Evolutionary conservation across 1,140 invertebrate species (phyloP), one percentile per base, ranked within the genome.

Genomic region (Ostrea denselamellosa): DNA sequence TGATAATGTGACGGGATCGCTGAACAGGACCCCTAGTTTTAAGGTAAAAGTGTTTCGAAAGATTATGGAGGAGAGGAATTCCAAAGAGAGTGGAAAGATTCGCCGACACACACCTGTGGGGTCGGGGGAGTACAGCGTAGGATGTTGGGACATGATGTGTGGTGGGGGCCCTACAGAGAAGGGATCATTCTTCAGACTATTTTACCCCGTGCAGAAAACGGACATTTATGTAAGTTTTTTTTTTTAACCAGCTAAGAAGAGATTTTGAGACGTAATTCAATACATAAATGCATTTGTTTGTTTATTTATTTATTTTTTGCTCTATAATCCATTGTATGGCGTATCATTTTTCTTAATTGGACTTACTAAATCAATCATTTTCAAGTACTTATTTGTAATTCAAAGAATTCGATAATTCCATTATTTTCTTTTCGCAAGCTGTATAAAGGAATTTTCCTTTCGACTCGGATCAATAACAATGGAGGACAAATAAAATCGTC

Each of bases 131-230:
- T 92, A 92, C 89, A 92, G 91, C 17, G 92, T 94, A 2, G 93
- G 93, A 56, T 92, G 92, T 85, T 89, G 93, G 83, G 93, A 94
- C 87, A 81, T 93, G 58, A 94, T 93, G 92, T 90, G 89, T 71
- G 68, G 68, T 65, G 68, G 68, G 25, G 92, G 92, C 2, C 65
- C 77, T 28, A 85, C 81, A n/a, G 90, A 92, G 68, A 85, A 91
- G 34, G 92, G 92, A 5, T 83, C 87, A 4, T 93, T 94, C 86
- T 92, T 93, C 68, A 77, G 93, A 44, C 86, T 94, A 7, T 94
- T 90, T 77, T 94, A 94, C 54, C 93, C 93, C 9, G 91, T 91
- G 7, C 85, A 90, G 22, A 90, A 91, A 56, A 91, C 90, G 10
- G 91, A 92, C 62, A 88, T 92, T 44, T 85, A 90, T 52, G 90